These are phyloP conservation scores for Drosophila gaucha DNA, from an alignment of 2,888 invertebrate genomes.

Conservation along the genomic window DNA sequence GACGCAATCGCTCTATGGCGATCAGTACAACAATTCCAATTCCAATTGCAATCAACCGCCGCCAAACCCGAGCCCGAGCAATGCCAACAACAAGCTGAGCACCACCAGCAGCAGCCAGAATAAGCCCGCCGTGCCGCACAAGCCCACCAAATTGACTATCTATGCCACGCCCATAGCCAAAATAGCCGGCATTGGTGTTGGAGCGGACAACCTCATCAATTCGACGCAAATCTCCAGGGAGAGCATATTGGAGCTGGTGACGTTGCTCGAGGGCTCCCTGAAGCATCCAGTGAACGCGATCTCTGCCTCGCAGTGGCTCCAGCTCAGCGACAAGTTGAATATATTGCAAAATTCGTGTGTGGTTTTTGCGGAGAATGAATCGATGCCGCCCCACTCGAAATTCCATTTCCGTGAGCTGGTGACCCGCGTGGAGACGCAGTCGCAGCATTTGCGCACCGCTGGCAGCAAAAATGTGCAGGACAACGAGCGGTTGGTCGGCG, in stretches of 20 bases:
- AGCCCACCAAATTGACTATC: constrained; percentile 88
- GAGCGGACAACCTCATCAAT: constrained; percentile 82
- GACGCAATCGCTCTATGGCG: constrained; percentile 74
- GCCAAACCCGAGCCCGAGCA: constrained; percentile 29
- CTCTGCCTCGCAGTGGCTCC: constrained; percentile 90
- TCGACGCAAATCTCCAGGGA: constrained; percentile 86
- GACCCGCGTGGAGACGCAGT: constrained; percentile 89
- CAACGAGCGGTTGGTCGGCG: constrained; percentile 88
- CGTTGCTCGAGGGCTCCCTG: constrained; percentile 88
- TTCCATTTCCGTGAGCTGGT: constrained; percentile 93
- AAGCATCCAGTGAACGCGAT: constrained; percentile 86
- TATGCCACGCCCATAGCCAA: constrained; percentile 91
- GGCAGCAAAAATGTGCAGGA: constrained; percentile 89
- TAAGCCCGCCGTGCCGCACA: constrained; percentile 90
- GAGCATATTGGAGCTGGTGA: constrained; percentile 88
- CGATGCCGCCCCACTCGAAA: constrained; percentile 93
- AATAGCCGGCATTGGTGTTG: constrained; percentile 58
- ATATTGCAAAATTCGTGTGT: constrained; percentile 93
- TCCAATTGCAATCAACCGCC: constrained; percentile 2
- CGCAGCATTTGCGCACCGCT: constrained; percentile 88
- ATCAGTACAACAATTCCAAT: constrained; percentile 43
- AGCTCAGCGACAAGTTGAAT: constrained; percentile 92
- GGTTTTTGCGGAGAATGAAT: constrained; percentile 91
- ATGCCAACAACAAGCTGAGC: constrained; percentile 45
- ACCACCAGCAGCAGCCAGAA: constrained; percentile 74